Evolutionary conservation across 2,797 vertebrate genomes (phyloP), one percentile per base, ranked within the genome.

Genomic region (Thalassophryne amazonica): DNA sequence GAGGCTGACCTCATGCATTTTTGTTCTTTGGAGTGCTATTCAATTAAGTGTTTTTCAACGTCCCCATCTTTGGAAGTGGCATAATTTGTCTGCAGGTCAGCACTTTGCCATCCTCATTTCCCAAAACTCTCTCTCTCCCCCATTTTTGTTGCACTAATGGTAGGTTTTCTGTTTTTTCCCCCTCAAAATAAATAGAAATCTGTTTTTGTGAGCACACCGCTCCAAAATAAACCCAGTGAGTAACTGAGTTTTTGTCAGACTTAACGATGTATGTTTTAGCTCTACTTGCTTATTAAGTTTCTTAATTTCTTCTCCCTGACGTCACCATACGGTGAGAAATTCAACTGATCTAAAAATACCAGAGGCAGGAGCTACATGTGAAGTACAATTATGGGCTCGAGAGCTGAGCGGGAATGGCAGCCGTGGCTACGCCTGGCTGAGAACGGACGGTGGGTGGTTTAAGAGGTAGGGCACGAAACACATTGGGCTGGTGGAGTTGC

Each of bases 361-460:
- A 20, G 61, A 56, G 60, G 58, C 49, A 79, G 55, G 70, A 79
- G 78, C 60, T 77, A 75, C 71, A 76, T 65, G 78, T 49, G 59
- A 86, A 86, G 78, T 80, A 71, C 81, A 90, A 90, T 90, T 90
- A 89, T 86, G 87, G 87, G 80, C 77, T 89, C 59, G 70, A 69
- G 83, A 80, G 76, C 38, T 79, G 73, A 86, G 67, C 53, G 53
- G 78, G 73, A 59, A 76, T 73, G 80, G 82, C 70, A 75, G 77
- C 69, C 54, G 32, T 5, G 59, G 73, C 73, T 55, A 48, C 17
- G 40, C 75, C 29, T 54, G 53, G 72, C 76, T 83, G 78, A 84
- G 81, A 80, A 75, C 57, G 61, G 74, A 68, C 55, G 34, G 74
- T 83, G 80, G 84, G 80, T 76, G 82, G 84, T 82, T 88, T 83